Evolutionary conservation across 1,140 invertebrate species (phyloP), one percentile per base, ranked within the genome.

Genomic region (Drosophila biarmipes): DNA sequence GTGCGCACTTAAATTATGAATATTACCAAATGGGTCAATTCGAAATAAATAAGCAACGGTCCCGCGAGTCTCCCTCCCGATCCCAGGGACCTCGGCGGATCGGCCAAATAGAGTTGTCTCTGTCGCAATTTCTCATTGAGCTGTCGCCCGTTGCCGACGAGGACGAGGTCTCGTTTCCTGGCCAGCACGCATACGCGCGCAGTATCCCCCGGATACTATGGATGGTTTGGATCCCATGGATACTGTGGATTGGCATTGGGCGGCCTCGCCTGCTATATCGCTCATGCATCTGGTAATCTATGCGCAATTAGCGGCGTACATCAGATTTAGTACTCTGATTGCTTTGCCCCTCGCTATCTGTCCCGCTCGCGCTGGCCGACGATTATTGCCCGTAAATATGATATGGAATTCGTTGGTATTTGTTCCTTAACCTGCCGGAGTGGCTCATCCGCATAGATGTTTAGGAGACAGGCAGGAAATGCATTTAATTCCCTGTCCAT

Each of bases 11-110:
- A 90, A 90, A 76, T 91, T 90, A 90, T 90, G 89, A 90, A 90
- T 90, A 90, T 90, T 87, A 79, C 87, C 87, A 87, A 90, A 90
- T 90, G 87, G 81, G 81, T 87, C 87, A 87, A 87, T 90, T 90
- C 71, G 73, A 87, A 90, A 90, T 90, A 90, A 90, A 90, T 90
- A 90, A 89, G 87, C 81, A 79, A 84, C 61, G 67, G 68, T 80
- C 68, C 51, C n/a, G 8, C 24, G 24, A 11, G 31, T 37, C 35
- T 8, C 10, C 38, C 35, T 8, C 10, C 38, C 55, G 12, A 29
- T 67, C 12, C 40, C 67, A 10, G 63, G 63, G 14, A 10, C 12
- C 53, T 56, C 48, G 52, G 35, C 56, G 37, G 15, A 42, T 61
- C 62, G 48, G 74, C 71, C 79, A 77, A 87, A 87, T 87, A 89